These are phyloP conservation scores for Aphelinus atriplicis DNA, from an alignment of 1,140 invertebrate genomes.

Conservation along the genomic window DNA sequence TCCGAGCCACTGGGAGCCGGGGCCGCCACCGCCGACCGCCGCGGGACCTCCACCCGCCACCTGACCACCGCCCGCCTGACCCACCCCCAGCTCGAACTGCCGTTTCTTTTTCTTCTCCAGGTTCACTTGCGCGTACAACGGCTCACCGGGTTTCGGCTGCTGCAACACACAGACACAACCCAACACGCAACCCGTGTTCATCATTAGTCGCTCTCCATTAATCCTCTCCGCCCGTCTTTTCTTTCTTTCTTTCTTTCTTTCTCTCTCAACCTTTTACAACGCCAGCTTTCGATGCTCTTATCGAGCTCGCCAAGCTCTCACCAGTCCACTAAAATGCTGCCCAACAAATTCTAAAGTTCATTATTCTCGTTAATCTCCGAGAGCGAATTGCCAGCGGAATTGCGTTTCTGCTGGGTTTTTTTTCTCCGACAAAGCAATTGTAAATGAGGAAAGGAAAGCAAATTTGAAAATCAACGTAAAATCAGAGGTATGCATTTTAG, in stretches of 20 bases:
- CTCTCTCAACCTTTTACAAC: not conserved
- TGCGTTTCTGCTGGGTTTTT: too few relatives aligned
- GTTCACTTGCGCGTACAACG: slow-evolving; percentile 83
- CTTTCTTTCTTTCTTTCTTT: slow-evolving; percentile 32
- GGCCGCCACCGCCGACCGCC: slow-evolving; percentile 42
- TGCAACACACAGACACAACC: slow-evolving; percentile 64
- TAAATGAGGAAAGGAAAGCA: too few relatives aligned
- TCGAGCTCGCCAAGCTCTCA: too few relatives aligned
- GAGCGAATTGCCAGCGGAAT: too few relatives aligned
- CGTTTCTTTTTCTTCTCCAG: slow-evolving; percentile 81
- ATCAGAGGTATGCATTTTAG: too few relatives aligned
- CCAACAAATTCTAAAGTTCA: too few relatives aligned
- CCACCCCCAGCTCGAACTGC: slow-evolving; percentile 67
- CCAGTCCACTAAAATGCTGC: too few relatives aligned
- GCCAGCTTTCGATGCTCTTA: not conserved
- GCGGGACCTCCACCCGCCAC: slow-evolving; percentile 47
- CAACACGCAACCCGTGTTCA: slow-evolving; percentile 43
- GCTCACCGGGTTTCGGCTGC: slow-evolving; percentile 74
- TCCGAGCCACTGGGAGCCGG: slow-evolving; percentile 56
- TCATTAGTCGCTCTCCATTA: too few relatives aligned
- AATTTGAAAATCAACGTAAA: too few relatives aligned
- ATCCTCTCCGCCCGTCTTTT: not conserved
- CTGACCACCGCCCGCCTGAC: slow-evolving; percentile 63
- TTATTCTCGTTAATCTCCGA: too few relatives aligned
- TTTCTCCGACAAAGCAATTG: too few relatives aligned